These are phyloP conservation scores for Cataglyphis altisquamis DNA, from an alignment of 2,888 invertebrate species.

Conservation along the genomic window DNA sequence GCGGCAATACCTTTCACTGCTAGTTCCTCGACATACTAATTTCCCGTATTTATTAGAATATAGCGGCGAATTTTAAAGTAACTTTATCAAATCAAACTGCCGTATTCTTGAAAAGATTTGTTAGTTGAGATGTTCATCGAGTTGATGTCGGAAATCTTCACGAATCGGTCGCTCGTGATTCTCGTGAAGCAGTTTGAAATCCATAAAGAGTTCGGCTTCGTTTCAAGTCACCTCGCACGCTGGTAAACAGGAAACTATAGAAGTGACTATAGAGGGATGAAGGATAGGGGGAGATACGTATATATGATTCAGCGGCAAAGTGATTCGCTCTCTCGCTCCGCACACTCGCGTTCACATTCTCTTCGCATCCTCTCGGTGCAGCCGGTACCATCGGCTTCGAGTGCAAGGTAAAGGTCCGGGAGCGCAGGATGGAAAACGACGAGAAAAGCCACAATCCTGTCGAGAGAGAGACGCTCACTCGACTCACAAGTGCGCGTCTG, in stretches of 20 bases:
- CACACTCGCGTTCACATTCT: conserved; percentile 33
- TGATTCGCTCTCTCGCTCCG: conserved; percentile 59
- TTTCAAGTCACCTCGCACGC: conserved; percentile 42
- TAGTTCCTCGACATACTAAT: conserved; percentile 47
- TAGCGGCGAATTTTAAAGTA: conserved; percentile 64
- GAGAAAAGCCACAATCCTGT: conserved; percentile 76
- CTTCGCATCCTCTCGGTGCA: conserved; percentile 35
- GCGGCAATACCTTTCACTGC: conserved; percentile 54
- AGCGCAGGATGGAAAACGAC: conserved; percentile 38
- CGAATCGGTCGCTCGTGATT: conserved; percentile 23
- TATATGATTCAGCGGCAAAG: conserved; percentile 67
- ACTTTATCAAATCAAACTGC: conserved; percentile 38
- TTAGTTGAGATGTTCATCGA: conserved; percentile 58
- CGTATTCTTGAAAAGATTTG: conserved; percentile 7
- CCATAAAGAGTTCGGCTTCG: conserved; percentile 50
- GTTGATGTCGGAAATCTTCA: conserved; percentile 38
- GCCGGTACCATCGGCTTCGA: conserved; percentile 61
- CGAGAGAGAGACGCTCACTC: conserved; percentile 72
- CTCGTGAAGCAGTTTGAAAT: conserved; percentile 25
- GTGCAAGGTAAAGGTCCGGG: conserved; percentile 65
- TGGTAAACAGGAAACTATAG: conserved; percentile 59
- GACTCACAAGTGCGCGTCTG: conserved; percentile 69
- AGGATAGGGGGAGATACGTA: conserved; percentile 23
- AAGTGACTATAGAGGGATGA: neutral
- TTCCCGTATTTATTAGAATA: conserved; percentile 24